Evolutionary conservation across 2,888 invertebrate genomes (phyloP), one percentile per base, ranked within the genome.

Genomic region (Leptodirus hochenwartii): DNA sequence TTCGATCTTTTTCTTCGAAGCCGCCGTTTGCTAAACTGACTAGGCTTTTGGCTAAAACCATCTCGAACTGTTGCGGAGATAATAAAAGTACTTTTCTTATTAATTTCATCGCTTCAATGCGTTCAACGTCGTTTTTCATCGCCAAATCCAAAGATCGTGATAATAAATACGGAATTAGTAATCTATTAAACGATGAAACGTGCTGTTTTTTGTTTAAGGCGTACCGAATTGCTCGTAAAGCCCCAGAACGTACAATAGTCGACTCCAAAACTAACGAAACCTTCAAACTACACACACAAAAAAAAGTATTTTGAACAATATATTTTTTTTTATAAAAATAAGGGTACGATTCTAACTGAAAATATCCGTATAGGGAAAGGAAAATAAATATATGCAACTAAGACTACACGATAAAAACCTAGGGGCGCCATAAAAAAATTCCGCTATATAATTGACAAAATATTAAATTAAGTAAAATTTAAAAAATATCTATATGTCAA

Each of bases 121-220:
- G 67, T 54, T 93, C 95, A 41, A 85, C 74, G 52, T 95, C 93
- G 54, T 88, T 90, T 43, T 80, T 80, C 27, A 88, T 61, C 55
- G 79, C 71, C 37, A 93, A 61, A 59, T 95, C 95, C 51, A 95
- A 68, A 39, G 87, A 88, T 66, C 82, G 75, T 41, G 75, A 72
- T 36, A 93, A 68, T 41, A 93, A 66, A 55, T 74, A 79, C 40
- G 87, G 85, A 46, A 90, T 65, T 48, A 81, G 78, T 39, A 90
- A 59, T 41, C 71, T 69, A 51, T 85, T 79, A 43, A 91, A 72
- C 32, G 68, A 64, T 43, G 74, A 64, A 38, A 91, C 66, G 56
- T 87, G 80, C 49, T 73, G 70, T 46, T 77, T 72, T 40, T 71
- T 73, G 47, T 67, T 69, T 31, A 91, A 62, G 44, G 85, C 64